These are phyloP conservation scores for Smutsia gigantea DNA, from an alignment of 2,797 vertebrate genomes.

Conservation along the genomic window DNA sequence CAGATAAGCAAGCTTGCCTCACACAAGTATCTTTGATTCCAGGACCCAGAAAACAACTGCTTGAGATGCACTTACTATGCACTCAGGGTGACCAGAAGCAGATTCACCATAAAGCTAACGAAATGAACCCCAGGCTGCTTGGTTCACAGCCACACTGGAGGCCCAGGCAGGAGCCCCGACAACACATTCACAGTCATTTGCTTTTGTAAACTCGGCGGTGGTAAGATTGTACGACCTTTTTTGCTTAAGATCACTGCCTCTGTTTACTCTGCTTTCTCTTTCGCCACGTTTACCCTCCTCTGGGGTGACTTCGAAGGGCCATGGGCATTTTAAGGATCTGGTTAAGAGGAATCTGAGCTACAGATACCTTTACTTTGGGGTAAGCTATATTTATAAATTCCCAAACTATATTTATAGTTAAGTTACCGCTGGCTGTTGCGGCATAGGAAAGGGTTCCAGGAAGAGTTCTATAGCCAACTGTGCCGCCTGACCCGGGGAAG, in stretches of 20 bases:
- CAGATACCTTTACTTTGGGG: neutral
- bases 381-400: neutral
- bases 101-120: neutral
- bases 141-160: neutral
- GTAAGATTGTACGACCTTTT: neutral
- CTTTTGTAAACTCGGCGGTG: neutral
- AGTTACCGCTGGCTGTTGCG: neutral
- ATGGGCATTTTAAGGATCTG: neutral
- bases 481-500: accelerated
- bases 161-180: neutral
- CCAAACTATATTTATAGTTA: neutral
- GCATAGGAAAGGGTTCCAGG: neutral
- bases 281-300: neutral
- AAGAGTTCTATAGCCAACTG: neutral
- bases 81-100: neutral
- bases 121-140: neutral
- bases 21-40: neutral
- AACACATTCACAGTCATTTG: neutral
- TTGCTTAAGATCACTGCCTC: neutral
- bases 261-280: neutral
- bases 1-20: neutral
- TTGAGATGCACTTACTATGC: neutral
- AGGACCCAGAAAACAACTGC: neutral
- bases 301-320: neutral
- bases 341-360: neutral